Base-by-base conservation (phyloP, 2,888 invertebrate species). In the Euplexia lucipara region DNA sequence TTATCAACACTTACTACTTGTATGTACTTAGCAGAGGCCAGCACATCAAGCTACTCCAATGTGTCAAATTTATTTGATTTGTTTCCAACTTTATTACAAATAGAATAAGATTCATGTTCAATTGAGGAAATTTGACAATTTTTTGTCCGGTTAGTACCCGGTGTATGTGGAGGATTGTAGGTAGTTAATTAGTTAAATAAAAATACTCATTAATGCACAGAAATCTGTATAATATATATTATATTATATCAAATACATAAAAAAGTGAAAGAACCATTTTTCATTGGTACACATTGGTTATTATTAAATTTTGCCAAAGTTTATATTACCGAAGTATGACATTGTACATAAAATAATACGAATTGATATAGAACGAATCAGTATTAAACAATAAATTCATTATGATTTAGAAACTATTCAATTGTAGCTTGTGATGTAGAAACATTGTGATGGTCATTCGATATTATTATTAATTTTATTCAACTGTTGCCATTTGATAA, bases 331-430 rank as follows among this genome's bases (percentile, higher is more conserved):
- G 48, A 57, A 83, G 82, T 81, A 84, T 77, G 83, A 79, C 80
- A 52, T 56, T 56, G 67, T 73, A 72, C 83, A 86, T 81, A 71
- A 81, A 78, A 81, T 75, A 82, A 76, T 78, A 76, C 49, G 77
- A 75, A 79, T 83, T 75, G 83, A 83, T 82, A 86, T 86, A 81
- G 82, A 86, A 87, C 83, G 73, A 86, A 86, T 86, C 84, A 84
- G 82, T 78, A 90, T 86, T 87, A 84, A n/a, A 83, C 83, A 91
- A 89, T 90, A 84, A 90, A 91, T 92, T 91, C 87, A 92, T 92
- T 88, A 83, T 85, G 88, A 87, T 79, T 89, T 86, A 86, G 63
- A 83, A 82, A 89, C 85, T 81, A 90, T 88, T 89, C 73, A 81
- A 90, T 90, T 89, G 83, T 83, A 87, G 69, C 42, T 67, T 59